These are phyloP conservation scores for Crypturellus undulatus DNA, from an alignment of 2,113 vertebrate species.

Conservation along the genomic window DNA sequence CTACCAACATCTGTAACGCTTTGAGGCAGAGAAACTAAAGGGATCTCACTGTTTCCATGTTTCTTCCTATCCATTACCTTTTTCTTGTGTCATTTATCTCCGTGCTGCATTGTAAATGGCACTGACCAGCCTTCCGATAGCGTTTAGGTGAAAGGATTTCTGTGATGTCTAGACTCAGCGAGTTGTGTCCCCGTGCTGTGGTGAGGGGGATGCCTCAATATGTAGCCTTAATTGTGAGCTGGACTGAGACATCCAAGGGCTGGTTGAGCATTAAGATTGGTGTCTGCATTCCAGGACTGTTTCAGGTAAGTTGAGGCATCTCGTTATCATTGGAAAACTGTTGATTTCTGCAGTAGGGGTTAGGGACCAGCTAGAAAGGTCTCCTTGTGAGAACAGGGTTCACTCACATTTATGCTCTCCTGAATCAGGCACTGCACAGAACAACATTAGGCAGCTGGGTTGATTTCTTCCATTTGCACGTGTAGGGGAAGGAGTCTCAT, in stretches of 20 bases:
- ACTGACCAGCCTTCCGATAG: neutral
- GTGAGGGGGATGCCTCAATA: slow-evolving; percentile 47
- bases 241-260: slow-evolving; percentile 72
- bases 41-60: rapidly evolving
- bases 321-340: neutral
- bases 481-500: neutral
- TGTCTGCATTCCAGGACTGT: neutral
- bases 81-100: neutral
- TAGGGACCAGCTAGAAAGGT: neutral
- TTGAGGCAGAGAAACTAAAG: neutral
- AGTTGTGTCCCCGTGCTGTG: rapidly evolving
- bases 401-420: rapidly evolving
- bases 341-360: neutral
- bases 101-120: rapidly evolving
- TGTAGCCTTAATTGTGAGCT: slow-evolving; percentile 78
- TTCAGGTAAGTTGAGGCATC: neutral
- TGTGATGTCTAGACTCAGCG: too few relatives aligned
- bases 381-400: rapidly evolving
- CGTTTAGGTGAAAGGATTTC: neutral
- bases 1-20: too few relatives aligned
- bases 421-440: neutral
- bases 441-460: neutral
- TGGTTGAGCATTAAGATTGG: neutral
- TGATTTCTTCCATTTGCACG: neutral
- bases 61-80: neutral